phyloP scores from a whole-genome alignment of 2,797 vertebrate species.

The Arrhamphus sclerolepis region DNA sequence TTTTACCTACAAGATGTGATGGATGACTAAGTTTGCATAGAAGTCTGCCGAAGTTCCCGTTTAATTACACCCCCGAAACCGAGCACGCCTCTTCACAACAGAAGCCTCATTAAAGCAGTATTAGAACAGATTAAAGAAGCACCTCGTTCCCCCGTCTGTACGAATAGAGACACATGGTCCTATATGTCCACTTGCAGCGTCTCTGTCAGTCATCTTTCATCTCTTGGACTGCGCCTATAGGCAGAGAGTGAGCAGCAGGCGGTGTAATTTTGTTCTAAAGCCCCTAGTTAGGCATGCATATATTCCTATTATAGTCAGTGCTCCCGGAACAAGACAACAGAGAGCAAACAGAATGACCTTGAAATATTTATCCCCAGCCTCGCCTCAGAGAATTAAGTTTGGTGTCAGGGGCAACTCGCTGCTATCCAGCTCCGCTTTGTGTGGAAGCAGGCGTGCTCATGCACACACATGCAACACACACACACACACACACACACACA shows the following conservation, averaged over 20 bases:
- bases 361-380: constrained; percentile 83
- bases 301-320: constrained; percentile 78
- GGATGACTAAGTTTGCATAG: neutral
- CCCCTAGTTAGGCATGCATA: constrained; percentile 78
- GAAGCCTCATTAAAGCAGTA: constrained; percentile 18
- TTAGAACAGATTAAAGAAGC: constrained; percentile 3
- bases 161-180: constrained; percentile 29
- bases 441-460: constrained; percentile 38
- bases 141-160: constrained; percentile 16
- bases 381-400: constrained; percentile 81
- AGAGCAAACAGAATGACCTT: constrained; percentile 83
- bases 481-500: constrained; percentile 19
- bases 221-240: constrained; percentile 65
- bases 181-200: constrained; percentile 59
- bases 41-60: constrained; percentile 8
- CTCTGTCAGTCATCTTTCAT: constrained; percentile 69
- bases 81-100: constrained; percentile 17
- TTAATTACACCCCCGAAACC: constrained; percentile 15
- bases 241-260: constrained; percentile 68
- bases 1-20: constrained; percentile 10
- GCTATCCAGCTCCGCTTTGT: constrained; percentile 69
- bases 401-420: constrained; percentile 74
- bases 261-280: constrained; percentile 71
- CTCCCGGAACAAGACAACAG: constrained; percentile 80
- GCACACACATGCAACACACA: constrained; percentile 18